A percentile compares a stretch with the other conserved stretches of the same genome.
Conservation (phyloP, 2,797 vertebrate genomes). For the Salmo trutta region DNA sequence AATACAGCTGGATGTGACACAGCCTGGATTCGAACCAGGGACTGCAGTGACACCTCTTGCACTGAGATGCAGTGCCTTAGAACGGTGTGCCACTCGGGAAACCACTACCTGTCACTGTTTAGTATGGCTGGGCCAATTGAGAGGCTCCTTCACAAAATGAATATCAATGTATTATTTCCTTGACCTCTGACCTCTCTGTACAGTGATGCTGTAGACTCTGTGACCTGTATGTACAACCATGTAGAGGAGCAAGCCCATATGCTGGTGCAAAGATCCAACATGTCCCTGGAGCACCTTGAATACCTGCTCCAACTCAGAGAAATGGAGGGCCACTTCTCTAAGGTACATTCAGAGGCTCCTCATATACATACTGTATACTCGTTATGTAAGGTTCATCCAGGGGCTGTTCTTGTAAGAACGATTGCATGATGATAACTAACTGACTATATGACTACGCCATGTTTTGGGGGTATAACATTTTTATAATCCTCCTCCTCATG, state of each 20-base stretch:
- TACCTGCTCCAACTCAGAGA: slow-evolving; percentile 78
- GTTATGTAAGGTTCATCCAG: too few species aligned
- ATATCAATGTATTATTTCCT: background rate
- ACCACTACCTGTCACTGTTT: background rate
- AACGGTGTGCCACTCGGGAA: too few species aligned
- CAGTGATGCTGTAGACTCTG: slow-evolving; percentile 81
- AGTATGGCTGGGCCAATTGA: background rate
- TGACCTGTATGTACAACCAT: slow-evolving; percentile 80
- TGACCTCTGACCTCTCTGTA: background rate
- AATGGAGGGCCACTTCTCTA: slow-evolving; percentile 78
- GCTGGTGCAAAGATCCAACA: slow-evolving; percentile 86
- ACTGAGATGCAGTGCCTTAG: too few species aligned
- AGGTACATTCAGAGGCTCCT: slow-evolving; percentile 71
- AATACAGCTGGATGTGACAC: too few species aligned
- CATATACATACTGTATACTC: too few species aligned
- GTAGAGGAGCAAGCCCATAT: slow-evolving; percentile 90
- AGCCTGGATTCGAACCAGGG: too few species aligned
- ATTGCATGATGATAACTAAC: background rate
- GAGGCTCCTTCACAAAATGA: background rate
- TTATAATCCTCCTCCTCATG: background rate
- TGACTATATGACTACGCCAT: too few species aligned
- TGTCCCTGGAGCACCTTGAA: slow-evolving; percentile 83
- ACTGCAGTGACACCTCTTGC: too few species aligned
- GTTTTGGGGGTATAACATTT: background rate
- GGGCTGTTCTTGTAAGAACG: background rate